Evolutionary conservation across 2,797 vertebrate genomes (phyloP), one percentile per base, ranked within the genome.

Genomic region (Ctenopoma kingsleyae): DNA sequence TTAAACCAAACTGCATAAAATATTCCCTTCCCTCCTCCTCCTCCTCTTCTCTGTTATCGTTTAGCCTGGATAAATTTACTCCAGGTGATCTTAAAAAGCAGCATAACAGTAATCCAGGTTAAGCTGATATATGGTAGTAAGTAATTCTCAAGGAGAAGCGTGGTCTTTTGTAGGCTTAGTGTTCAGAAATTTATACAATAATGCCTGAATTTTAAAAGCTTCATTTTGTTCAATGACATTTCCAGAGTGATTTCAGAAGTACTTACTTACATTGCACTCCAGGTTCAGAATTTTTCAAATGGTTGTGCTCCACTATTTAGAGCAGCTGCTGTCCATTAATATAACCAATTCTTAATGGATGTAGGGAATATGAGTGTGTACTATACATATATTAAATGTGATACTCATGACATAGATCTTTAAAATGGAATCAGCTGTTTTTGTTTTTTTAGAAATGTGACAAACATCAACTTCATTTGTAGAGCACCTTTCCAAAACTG

Each of bases 61-160:
- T 66, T 52, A 30, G 20, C 53, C 60, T 38, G 30, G n/a, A 51
- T 60, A 50, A 59, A 69, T 47, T 71, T 40, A 47, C 52, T 70
- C 68, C 38, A 50, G 62, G 64, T 67, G 48, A 44, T 76, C 47
- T 62, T 40, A 36, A 43, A 48, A 51, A 76, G 65, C 47, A 67
- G 25, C 9, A 47, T 59, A 61, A 50, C 54, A n/a, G 38, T 67
- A 44, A 56, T 68, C 40, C 56, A 43, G 27, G 41, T 50, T 25
- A 56, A 48, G 9, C 23, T 49, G 7, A 19, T 38, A 7, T 36
- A 32, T 2, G 8, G 30, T 12, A 43, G 35, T 47, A 27, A 36
- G 11, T n/a, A 17, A 17, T 49, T 12, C 25, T 70, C 25, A 35
- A 30, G 16, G 25, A 30, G 16, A 76, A 36, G 43, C 5, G 10